phyloP scores from a whole-genome alignment of 2,888 invertebrate genomes.

The Oscheius sp. region DNA sequence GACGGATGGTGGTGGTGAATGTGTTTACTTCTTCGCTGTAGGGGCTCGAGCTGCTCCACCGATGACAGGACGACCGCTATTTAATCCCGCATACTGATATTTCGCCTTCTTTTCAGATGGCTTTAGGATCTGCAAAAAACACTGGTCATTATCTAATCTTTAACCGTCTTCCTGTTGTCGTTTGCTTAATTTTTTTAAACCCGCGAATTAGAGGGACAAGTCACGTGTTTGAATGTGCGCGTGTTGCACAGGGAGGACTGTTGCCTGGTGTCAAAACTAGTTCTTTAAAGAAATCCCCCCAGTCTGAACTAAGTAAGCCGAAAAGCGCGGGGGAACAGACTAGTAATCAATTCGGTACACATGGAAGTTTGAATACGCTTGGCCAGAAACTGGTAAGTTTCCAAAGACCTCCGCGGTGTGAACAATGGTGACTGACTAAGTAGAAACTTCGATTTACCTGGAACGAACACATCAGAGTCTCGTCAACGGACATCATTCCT shows the following conservation, averaged over 20 bases:
- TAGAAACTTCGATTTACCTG: slow-evolving; percentile 80
- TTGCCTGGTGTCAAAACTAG: slow-evolving; percentile 15
- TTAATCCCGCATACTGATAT: slow-evolving; percentile 77
- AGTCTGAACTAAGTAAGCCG: slow-evolving; percentile 35
- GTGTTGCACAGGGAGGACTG: background rate
- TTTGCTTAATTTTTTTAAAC: background rate
- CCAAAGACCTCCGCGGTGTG: background rate
- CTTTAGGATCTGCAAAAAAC: slow-evolving; percentile 76
- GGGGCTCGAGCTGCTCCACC: slow-evolving; percentile 29
- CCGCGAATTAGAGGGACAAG: slow-evolving; percentile 11
- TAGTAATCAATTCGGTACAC: slow-evolving; percentile 29
- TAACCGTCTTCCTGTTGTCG: background rate
- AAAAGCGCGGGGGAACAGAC: slow-evolving; percentile 19
- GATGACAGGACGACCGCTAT: slow-evolving; percentile 69
- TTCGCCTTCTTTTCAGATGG: slow-evolving; percentile 78
- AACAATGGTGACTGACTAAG: background rate
- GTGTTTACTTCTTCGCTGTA: slow-evolving; percentile 20
- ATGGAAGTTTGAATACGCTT: slow-evolving; percentile 4
- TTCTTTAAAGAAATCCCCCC: slow-evolving; percentile 27
- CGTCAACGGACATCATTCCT: slow-evolving; percentile 99
- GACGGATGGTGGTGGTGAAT: background rate
- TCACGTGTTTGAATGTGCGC: slow-evolving; percentile 19
- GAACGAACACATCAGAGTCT: slow-evolving; percentile 98
- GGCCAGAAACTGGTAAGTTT: slow-evolving; percentile 22
- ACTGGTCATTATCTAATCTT: background rate